Percentiles rank a stretch among this genome's conserved stretches.
phyloP scores from a whole-genome alignment of 2,113 vertebrate species.

The Thermophis baileyi region DNA sequence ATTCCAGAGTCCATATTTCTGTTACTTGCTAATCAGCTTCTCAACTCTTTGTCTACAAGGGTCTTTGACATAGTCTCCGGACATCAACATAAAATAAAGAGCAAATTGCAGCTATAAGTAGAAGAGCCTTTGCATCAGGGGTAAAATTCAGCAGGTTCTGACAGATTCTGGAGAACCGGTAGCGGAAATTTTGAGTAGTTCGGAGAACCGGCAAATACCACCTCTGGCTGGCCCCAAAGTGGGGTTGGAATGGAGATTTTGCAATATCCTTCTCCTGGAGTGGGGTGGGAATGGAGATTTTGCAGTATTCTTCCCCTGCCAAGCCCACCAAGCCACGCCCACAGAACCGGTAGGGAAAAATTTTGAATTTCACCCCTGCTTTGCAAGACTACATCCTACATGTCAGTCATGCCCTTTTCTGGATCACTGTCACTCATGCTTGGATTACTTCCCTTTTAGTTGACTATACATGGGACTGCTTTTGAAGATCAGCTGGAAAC shows the following conservation, averaged over 20 bases:
- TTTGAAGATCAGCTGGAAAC: background rate
- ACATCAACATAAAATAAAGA: background rate
- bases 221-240: too few relatives aligned
- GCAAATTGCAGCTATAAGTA: background rate
- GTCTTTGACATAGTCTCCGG: background rate
- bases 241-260: too few relatives aligned
- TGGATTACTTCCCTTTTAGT: background rate
- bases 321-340: too few relatives aligned
- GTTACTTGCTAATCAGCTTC: background rate
- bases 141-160: too few relatives aligned
- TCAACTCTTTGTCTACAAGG: background rate
- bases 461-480: background rate
- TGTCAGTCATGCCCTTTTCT: background rate
- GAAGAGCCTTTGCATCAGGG: background rate
- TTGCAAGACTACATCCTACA: background rate
- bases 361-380: too few relatives aligned
- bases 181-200: too few relatives aligned
- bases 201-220: too few relatives aligned
- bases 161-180: too few relatives aligned
- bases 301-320: too few relatives aligned
- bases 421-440: background rate
- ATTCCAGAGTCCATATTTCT: background rate
- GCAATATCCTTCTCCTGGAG: too few relatives aligned
- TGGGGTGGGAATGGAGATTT: too few relatives aligned
- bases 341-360: too few relatives aligned